These are phyloP conservation scores for Diplodus sargus DNA, from an alignment of 2,797 vertebrate genomes.

Conservation along the genomic window DNA sequence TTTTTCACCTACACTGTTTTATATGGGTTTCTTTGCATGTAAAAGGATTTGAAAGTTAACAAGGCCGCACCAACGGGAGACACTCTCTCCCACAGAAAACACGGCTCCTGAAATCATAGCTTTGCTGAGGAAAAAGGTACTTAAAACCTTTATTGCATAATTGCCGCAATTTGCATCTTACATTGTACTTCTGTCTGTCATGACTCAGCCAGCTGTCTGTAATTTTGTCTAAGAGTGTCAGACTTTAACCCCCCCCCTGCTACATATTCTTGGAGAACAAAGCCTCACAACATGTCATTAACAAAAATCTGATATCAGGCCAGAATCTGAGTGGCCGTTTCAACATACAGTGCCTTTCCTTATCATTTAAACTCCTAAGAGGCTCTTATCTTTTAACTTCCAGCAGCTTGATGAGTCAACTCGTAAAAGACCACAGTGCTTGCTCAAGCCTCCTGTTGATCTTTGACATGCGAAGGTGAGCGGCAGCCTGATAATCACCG, in stretches of 20 bases:
- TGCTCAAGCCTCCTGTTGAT: constrained; percentile 52
- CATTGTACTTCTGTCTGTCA: background rate
- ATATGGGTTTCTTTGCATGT: no score
- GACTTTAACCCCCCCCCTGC: background rate
- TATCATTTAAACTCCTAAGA: constrained; percentile 10
- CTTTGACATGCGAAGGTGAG: constrained; percentile 52
- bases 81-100: no score
- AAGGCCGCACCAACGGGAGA: no score
- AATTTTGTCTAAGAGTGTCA: background rate
- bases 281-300: background rate
- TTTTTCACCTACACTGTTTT: no score
- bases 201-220: background rate
- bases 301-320: background rate
- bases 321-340: constrained; percentile 16
- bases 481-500: constrained; percentile 55
- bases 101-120: background rate
- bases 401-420: constrained; percentile 39
- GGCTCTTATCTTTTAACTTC: constrained; percentile 45
- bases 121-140: background rate
- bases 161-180: constrained; percentile 9
- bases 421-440: constrained; percentile 40
- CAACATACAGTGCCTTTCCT: background rate
- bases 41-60: no score
- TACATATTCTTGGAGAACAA: background rate
- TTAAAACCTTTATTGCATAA: background rate